Base-by-base conservation (phyloP, 2,888 invertebrate species). In the Unio delphinus region DNA sequence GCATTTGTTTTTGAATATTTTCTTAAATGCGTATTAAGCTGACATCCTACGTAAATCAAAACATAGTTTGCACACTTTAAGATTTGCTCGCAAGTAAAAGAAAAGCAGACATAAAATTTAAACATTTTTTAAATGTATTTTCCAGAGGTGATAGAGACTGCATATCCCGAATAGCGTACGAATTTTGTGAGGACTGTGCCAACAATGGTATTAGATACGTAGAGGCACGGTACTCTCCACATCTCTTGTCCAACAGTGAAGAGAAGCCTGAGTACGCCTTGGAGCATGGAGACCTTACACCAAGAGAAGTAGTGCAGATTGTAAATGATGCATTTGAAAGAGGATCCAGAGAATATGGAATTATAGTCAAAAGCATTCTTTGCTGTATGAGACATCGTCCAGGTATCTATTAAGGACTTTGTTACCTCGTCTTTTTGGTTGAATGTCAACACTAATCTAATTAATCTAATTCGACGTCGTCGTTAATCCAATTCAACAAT, bases 121-220 rank as follows among this genome's bases (percentile, higher is more conserved):
- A 26, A 61, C 1, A 26, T 23, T 28, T 20, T 61, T 45, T 58
- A 23, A 23, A 57, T 65, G 34, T 63, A 8, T 61, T 34, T 68
- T 73, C 15, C 72, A 87, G 87, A 1, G 92, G 92, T 20, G 92
- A 92, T 80, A 70, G 88, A 58, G 85, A 87, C 23, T 92, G 92
- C 0, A 87, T 92, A 15, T 91, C 91, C 73, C 83, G 92, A 54
- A 85, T 92, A 20, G 91, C 92, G 0, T 92, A 91, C 72, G 92
- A 93, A 82, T 90, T 92, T 75, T 91, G 91, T 70, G 92, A 92
- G 80, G 92, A 92, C 82, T 89, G 91, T 73, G 88, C 91, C 4
- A 80, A 80, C 7, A 83, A 91, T 63, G 91, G 91, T 5, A 91
- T 92, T 2, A 77, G 89, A 34, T 92, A 93, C 80, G 90, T 91